Evolutionary conservation across 1,140 invertebrate genomes (phyloP), one percentile per base, ranked within the genome.

Genomic region (Lanistes nyassanus): DNA sequence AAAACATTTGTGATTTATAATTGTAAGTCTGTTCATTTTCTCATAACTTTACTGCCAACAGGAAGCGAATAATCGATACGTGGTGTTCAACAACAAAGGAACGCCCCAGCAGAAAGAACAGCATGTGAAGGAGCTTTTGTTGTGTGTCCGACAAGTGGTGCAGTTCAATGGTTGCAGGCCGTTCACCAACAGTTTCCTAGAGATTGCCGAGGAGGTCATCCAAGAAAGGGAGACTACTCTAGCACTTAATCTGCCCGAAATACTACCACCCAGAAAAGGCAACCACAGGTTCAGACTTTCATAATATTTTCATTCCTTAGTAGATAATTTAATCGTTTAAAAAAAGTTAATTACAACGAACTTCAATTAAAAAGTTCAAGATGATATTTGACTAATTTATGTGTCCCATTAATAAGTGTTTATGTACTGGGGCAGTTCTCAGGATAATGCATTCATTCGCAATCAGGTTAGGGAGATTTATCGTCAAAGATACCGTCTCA

Each of bases 21-120:
- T 16, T 62, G 13, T n/a, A 29, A 16, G 11, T 11, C 16, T 31
- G 31, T 31, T 6, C 62, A 65, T 19, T 66, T 36, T 31, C 31
- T 47, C 26, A 3, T 26, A 60, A 60, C 23, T 60, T 47, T 31
- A n/a, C 19, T 68, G 23, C 11, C n/a, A 13, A 11, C 51, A 72
- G 70, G 29, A n/a, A 16, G 70, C 37, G 23, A 72, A 72, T 39
- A 5, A 76, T 26, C 53, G 74, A 6, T 76, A 68, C 16, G 26
- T 70, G 55, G 66, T 68, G 19, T 62, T 76, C 56, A 51, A 76
- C 74, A 68, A 70, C 65, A 64, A 29, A 2, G 67, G 53, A n/a
- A 9, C n/a, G 3, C 36, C 36, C 3, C 26, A 11, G 2, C 2
- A 23, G 13, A 76, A 76, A 39, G 67, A 26, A 2, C 1, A 55